Base-by-base conservation (phyloP, 2,113 vertebrate genomes). In the Nibea albiflora region DNA sequence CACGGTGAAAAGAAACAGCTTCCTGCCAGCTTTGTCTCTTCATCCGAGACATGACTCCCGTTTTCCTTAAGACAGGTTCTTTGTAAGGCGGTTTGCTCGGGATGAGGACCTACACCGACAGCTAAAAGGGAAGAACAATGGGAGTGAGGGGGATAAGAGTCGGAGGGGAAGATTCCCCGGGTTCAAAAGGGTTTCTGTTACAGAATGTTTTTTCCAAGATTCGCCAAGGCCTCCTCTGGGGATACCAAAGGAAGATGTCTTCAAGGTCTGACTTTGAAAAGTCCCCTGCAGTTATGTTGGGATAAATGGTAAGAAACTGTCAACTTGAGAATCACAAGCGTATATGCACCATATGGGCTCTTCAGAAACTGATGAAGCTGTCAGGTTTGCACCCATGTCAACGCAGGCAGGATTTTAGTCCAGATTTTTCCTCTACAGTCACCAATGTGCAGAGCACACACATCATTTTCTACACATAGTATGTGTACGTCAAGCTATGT, bases 251-350 rank as follows among this genome's bases (percentile, higher is more conserved):
- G 12, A 49, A 83, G 74, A 89, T 31, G 84, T 83, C 78, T 89
- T 92, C 86, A 68, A 90, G 66, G 86, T 85, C 75, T 79, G 75
- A 76, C 84, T 87, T 86, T 85, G 63, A 85, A 84, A 88, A 31
- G 80, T 78, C 77, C 79, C 73, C 86, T 63, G 28, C 66, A 82
- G 77, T 60, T 57, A 78, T 42, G 67, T 31, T 50, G 58, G 60
- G 76, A 84, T 71, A 88, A 84, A 83, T 68, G 56, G 22, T 63
- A 63, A 69, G 67, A 85, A 86, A 87, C 69, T 76, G 71, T 75
- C 66, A 78, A 76, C 61, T 26, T 31, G 35, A 76, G 71, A 75
- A 67, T 66, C 67, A 54, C 52, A 67, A 44, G 69, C 17, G 12
- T 47, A 80, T 64, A 72, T 61, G 47, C 31, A 84, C 63, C 57